Evolutionary conservation across 1,140 invertebrate genomes (phyloP).

Genomic region (Drosophila punjabiensis): DNA sequence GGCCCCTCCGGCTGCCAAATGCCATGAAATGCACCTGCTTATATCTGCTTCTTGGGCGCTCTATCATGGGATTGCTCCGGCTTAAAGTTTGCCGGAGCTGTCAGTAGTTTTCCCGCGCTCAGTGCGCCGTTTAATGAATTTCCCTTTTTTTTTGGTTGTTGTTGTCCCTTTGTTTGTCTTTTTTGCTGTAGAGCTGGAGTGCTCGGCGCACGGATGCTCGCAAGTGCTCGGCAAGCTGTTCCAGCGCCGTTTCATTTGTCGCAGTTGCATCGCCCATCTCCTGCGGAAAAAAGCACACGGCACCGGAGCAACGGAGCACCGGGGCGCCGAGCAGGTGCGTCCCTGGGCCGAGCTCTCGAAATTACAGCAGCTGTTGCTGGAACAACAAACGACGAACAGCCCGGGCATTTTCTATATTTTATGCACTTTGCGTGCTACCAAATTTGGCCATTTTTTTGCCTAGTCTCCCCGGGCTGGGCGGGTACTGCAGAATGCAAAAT

Average conservation of each 20-base stretch:
- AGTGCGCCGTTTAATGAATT: slow-evolving; percentile 72
- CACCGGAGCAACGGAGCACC: not conserved
- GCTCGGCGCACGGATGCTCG: slow-evolving; percentile 6
- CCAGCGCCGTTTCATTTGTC: slow-evolving; percentile 40
- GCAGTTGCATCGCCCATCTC: slow-evolving; percentile 32
- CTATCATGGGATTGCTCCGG: slow-evolving; percentile 41
- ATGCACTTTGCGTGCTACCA: slow-evolving; percentile 79
- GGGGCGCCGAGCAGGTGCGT: slow-evolving; percentile 50
- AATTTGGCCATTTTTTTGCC: slow-evolving; percentile 61
- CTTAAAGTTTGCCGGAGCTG: slow-evolving; percentile 71
- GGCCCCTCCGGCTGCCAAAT: slow-evolving; percentile 47
- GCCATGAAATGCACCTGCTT: slow-evolving; percentile 65
- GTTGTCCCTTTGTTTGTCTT: slow-evolving; percentile 21
- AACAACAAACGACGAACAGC: slow-evolving; percentile 29
- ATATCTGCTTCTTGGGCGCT: slow-evolving; percentile 24
- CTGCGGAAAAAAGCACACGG: slow-evolving; percentile 17
- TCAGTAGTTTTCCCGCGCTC: slow-evolving; percentile 58
- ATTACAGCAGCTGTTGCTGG: slow-evolving; percentile 52
- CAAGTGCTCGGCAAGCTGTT: slow-evolving; percentile 57
- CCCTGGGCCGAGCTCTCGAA: slow-evolving; percentile 39
- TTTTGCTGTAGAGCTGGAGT: not conserved
- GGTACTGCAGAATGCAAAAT: slow-evolving; percentile 8
- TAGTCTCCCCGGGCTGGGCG: slow-evolving; percentile 15
- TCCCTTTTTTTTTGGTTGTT: slow-evolving; percentile 27
- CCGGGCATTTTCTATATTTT: slow-evolving; percentile 71